Conservation (phyloP, 2,113 vertebrate genomes). For the Pterophyllum scalare region DNA sequence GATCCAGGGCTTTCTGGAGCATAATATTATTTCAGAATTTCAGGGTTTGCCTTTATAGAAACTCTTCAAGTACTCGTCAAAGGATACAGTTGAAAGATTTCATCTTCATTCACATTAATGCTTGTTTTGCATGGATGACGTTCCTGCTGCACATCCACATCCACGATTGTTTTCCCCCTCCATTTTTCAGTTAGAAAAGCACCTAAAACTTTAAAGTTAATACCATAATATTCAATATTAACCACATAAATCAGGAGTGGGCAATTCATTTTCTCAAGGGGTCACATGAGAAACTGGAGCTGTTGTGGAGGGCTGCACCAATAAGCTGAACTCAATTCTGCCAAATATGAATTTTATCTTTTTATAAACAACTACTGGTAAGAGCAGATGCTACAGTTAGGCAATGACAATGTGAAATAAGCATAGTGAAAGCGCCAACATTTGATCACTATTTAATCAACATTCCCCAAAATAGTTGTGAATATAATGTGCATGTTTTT, state of each 20-base stretch:
- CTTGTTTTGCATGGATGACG: slow-evolving; percentile 4
- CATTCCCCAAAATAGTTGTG: background rate
- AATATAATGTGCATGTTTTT: too few relatives aligned
- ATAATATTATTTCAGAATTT: slow-evolving; percentile 32
- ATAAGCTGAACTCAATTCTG: background rate
- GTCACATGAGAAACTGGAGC: background rate
- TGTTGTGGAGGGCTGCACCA: background rate
- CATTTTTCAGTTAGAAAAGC: background rate
- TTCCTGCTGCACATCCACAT: background rate
- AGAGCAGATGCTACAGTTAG: too few relatives aligned
- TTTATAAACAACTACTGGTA: background rate
- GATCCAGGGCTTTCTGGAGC: slow-evolving; percentile 15
- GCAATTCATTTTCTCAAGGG: background rate
- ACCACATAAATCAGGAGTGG: background rate
- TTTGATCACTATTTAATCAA: background rate
- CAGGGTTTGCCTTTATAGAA: slow-evolving; percentile 24
- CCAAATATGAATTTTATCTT: background rate
- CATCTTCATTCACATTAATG: background rate
- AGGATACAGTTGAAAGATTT: slow-evolving; percentile 4
- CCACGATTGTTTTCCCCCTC: background rate
- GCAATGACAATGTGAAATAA: background rate
- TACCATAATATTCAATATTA: background rate
- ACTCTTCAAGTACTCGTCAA: slow-evolving; percentile 2
- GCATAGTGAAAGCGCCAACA: background rate
- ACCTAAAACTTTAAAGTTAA: background rate